A percentile compares a stretch with the other conserved stretches of the same genome.
These are phyloP conservation scores for Brachypodius melanocephalos DNA, from an alignment of 2,113 vertebrate genomes.

Conservation along the genomic window DNA sequence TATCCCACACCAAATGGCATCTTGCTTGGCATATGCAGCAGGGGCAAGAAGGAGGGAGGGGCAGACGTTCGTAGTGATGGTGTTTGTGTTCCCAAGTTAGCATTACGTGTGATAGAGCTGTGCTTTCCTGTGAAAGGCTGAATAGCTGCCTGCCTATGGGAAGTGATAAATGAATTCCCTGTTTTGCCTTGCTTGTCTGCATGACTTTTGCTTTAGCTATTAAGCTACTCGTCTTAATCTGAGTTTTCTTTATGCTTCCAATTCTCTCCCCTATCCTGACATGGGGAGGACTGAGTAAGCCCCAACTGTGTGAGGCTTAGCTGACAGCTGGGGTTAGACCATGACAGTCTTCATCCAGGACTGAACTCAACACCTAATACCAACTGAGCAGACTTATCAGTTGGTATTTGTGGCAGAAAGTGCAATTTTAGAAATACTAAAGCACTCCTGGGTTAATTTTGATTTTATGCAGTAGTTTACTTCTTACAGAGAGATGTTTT, in stretches of 20 bases:
- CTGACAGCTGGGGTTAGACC: neutral
- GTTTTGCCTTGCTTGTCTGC: neutral
- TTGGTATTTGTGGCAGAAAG: neutral
- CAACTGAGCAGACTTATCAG: neutral
- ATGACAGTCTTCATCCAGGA: neutral
- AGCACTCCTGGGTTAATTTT: neutral
- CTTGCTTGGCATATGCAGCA: neutral
- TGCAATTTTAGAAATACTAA: neutral
- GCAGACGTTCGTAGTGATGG: fast-evolving
- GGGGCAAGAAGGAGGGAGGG: neutral
- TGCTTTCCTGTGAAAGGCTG: neutral
- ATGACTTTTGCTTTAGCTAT: neutral
- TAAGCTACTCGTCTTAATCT: neutral
- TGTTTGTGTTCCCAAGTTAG: neutral
- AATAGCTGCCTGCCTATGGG: neutral
- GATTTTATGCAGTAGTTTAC: neutral
- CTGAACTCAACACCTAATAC: neutral
- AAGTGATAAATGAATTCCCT: neutral
- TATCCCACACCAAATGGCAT: neutral
- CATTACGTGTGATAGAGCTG: fast-evolving
- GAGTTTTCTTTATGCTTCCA: neutral
- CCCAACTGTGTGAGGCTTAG: neutral
- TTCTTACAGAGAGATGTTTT: neutral
- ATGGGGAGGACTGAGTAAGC: too few relatives aligned
- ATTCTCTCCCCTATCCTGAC: neutral